phyloP scores from a whole-genome alignment of 2,113 vertebrate species.

The zebrafish (Danio rerio) region GRCz12tu NC_133184.1:24163501-24164000 shows the following conservation, averaged over 20 bases:
- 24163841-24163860: background rate
- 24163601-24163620: background rate
- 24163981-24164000: background rate
- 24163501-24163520: background rate
- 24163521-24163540: background rate
- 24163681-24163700: background rate
- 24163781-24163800: constrained; percentile 8
- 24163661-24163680: constrained; percentile 55
- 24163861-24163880: background rate
- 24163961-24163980: background rate
- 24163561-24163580: constrained; percentile 13
- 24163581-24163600: background rate
- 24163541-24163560: constrained; percentile 5
- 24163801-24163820: constrained; percentile 2
- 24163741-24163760: constrained; percentile 50
- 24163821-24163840: background rate
- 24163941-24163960: background rate
- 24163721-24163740: constrained; percentile 52
- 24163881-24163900: too few species aligned
- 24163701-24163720: constrained; percentile 4
- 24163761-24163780: background rate
- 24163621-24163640: constrained; percentile 25
- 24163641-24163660: constrained; percentile 46
- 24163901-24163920: too few species aligned
- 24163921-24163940: background rate